Percentiles rank a stretch among this genome's conserved stretches.
Conservation (phyloP, 2,113 vertebrate genomes). For the Mobula hypostoma region DNA sequence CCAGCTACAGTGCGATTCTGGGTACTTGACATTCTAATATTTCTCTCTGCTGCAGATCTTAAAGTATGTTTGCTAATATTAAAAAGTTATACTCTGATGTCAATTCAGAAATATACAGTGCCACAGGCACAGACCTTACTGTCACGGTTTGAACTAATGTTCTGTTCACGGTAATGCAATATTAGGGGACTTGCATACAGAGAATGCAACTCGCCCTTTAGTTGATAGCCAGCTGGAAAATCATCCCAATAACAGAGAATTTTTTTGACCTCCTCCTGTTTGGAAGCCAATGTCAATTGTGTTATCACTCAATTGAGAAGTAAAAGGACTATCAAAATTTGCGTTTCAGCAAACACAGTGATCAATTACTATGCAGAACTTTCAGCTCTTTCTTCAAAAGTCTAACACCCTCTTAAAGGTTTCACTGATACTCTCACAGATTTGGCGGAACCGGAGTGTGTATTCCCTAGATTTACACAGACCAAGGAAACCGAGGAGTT, state of each 20-base stretch:
- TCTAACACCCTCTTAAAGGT: no score
- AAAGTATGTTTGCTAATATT: not conserved
- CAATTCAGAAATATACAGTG: not conserved
- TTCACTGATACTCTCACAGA: no score
- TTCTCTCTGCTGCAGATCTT: not conserved
- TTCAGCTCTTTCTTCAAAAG: not conserved
- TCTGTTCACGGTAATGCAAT: not conserved
- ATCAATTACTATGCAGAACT: not conserved
- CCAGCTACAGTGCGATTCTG: not conserved
- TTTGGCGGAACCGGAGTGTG: no score
- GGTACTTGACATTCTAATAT: not conserved
- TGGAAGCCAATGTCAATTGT: no score
- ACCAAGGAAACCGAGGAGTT: no score
- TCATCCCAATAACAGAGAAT: not conserved
- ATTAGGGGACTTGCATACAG: not conserved
- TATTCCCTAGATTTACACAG: no score
- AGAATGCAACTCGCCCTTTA: not conserved
- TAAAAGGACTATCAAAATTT: not conserved
- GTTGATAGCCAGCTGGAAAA: not conserved
- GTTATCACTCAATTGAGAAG: not conserved
- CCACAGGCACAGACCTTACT: no score
- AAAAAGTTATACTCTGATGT: not conserved
- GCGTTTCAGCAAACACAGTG: not conserved
- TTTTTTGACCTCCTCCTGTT: not conserved
- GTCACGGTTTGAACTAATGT: not conserved